Conservation (phyloP, 2,888 invertebrate genomes). For the Kuschelorhynchus macadamiae region DNA sequence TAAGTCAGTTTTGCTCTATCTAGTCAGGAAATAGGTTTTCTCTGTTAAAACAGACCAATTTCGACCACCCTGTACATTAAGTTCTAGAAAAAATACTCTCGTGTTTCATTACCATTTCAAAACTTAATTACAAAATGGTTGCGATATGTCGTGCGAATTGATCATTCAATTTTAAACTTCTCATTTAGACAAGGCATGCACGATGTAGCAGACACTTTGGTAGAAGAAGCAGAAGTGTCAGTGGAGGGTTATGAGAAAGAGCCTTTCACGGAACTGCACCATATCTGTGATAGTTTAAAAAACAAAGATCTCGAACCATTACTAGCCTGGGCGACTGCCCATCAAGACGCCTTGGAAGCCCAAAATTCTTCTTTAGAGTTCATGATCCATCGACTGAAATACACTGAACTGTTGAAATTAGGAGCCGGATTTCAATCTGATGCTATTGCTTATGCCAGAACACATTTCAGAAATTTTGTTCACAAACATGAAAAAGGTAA, state of each 20-base stretch:
- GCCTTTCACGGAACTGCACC: conserved; percentile 87
- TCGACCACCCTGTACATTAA: too few species aligned
- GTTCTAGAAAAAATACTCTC: too few species aligned
- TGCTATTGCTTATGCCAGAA: conserved; percentile 89
- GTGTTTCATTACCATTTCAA: too few species aligned
- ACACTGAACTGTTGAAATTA: conserved; percentile 79
- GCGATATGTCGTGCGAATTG: too few species aligned
- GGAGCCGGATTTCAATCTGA: conserved; percentile 82
- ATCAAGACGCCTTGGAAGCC: conserved; percentile 79
- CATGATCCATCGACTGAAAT: conserved; percentile 84
- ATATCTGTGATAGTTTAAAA: conserved; percentile 89
- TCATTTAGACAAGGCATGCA: conserved; percentile 90
- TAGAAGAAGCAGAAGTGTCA: conserved; percentile 79
- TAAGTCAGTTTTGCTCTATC: too few species aligned
- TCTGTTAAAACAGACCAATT: too few species aligned
- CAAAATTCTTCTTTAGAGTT: conserved; percentile 83
- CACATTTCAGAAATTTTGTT: conserved; percentile 87
- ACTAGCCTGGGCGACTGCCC: conserved; percentile 86
- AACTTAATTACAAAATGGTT: too few species aligned
- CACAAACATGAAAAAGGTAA: conserved; percentile 81
- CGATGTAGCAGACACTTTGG: conserved; percentile 89
- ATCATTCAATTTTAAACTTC: too few species aligned
- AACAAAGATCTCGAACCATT: conserved; percentile 87
- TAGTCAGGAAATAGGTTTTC: too few species aligned
- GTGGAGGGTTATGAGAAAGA: conserved; percentile 78